Evolutionary conservation across 2,797 vertebrate genomes (phyloP).

Genomic region (Microctenopoma lineatum): DNA sequence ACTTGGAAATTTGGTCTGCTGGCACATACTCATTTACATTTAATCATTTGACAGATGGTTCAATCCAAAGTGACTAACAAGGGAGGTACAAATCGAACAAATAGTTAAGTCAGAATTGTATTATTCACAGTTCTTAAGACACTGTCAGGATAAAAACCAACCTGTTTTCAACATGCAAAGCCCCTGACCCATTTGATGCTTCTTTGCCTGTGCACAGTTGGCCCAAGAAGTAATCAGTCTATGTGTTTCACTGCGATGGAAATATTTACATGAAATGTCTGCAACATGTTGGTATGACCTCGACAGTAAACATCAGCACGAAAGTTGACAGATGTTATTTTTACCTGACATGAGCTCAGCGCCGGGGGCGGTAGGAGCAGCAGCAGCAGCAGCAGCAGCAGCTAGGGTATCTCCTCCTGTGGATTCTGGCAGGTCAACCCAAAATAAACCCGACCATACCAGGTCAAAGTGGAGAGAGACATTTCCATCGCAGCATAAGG

Average conservation of each 20-base stretch:
- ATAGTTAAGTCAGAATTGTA: no score
- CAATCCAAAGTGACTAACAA: no score
- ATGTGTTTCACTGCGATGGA: slow-evolving; percentile 23
- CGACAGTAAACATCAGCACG: slow-evolving; percentile 22
- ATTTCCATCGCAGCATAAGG: slow-evolving; percentile 84
- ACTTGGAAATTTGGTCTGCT: no score
- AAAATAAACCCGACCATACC: slow-evolving; percentile 79
- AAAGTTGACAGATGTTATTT: slow-evolving; percentile 27
- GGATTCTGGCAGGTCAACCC: slow-evolving; percentile 69
- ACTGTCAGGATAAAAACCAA: no score
- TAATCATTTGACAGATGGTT: no score
- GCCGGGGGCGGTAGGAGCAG: slow-evolving; percentile 84
- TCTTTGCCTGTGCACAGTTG: background rate
- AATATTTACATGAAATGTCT: slow-evolving; percentile 5
- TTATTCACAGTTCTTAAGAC: no score
- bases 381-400: slow-evolving; percentile 84
- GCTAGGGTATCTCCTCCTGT: slow-evolving; percentile 86
- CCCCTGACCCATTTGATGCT: background rate
- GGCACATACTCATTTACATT: no score
- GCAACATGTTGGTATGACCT: slow-evolving; percentile 10
- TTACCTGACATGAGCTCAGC: slow-evolving; percentile 97
- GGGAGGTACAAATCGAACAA: no score
- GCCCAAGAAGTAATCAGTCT: background rate
- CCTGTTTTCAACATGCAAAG: background rate
- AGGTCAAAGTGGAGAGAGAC: slow-evolving; percentile 63